These are phyloP conservation scores for Brachionus asplanchnoidis DNA, from an alignment of 1,140 invertebrate genomes.

Conservation along the genomic window DNA sequence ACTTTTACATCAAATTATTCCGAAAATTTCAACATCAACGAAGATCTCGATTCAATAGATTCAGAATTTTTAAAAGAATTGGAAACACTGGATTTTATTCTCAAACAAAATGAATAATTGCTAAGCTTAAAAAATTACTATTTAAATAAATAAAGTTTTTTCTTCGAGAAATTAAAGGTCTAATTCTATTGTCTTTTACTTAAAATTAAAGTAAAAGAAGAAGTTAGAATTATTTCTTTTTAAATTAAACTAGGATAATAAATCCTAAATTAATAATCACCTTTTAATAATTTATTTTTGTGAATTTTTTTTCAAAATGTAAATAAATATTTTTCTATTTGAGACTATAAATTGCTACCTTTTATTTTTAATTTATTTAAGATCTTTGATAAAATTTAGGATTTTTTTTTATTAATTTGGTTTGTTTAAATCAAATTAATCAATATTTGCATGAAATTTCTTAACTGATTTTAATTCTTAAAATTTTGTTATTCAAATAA, in stretches of 20 bases:
- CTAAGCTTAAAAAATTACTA: neutral
- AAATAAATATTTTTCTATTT: no score
- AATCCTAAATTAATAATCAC: neutral
- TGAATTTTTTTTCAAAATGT: no score
- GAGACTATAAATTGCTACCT: no score
- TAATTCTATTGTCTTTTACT: neutral
- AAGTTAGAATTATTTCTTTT: neutral
- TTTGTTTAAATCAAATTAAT: no score
- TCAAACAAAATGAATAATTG: neutral
- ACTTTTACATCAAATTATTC: neutral
- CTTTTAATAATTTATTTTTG: no score
- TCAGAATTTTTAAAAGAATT: neutral
- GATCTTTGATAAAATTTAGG: no score
- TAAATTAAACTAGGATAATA: neutral
- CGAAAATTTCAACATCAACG: neutral
- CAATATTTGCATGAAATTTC: no score
- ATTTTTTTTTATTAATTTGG: no score
- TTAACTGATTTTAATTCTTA: no score
- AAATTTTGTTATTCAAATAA: no score
- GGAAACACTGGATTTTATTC: neutral
- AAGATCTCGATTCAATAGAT: neutral
- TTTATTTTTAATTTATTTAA: no score
- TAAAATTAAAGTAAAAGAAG: neutral
- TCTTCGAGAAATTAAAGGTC: neutral
- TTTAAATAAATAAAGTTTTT: neutral